A percentile compares a stretch with the other conserved stretches of the same genome.
These are phyloP conservation scores for Lasioglossum lativentre DNA, from an alignment of 2,888 invertebrate species.

Conservation along the genomic window DNA sequence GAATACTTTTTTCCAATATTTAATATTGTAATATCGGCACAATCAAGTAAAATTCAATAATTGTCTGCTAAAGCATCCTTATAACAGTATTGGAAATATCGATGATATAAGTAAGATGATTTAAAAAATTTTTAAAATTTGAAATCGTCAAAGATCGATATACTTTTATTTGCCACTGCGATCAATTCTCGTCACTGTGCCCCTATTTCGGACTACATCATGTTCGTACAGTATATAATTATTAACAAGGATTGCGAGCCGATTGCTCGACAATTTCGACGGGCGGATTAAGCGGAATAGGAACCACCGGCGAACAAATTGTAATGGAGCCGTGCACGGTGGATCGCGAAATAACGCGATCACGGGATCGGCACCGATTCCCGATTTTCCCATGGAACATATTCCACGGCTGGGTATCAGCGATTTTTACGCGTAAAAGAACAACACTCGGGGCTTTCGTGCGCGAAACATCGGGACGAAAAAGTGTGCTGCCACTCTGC, in stretches of 20 bases:
- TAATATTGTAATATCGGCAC: background rate
- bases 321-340: constrained; percentile 38
- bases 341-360: constrained; percentile 24
- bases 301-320: constrained; percentile 32
- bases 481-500: background rate
- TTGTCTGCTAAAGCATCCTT: background rate
- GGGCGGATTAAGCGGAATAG: constrained; percentile 16
- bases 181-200: background rate
- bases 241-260: background rate
- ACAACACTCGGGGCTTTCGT: background rate
- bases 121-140: too few species aligned
- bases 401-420: constrained; percentile 3
- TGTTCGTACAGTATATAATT: background rate
- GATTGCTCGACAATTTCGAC: background rate
- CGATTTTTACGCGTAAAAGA: constrained; percentile 35
- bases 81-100: background rate
- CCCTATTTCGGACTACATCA: background rate
- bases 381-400: constrained; percentile 15
- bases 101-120: background rate
- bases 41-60: background rate
- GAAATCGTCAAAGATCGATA: background rate
- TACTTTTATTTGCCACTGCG: background rate
- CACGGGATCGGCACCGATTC: constrained; percentile 7
- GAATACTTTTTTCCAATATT: background rate
- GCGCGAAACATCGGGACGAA: background rate